Conservation (phyloP, 2,797 vertebrate genomes). For the Antennarius maculatus region DNA sequence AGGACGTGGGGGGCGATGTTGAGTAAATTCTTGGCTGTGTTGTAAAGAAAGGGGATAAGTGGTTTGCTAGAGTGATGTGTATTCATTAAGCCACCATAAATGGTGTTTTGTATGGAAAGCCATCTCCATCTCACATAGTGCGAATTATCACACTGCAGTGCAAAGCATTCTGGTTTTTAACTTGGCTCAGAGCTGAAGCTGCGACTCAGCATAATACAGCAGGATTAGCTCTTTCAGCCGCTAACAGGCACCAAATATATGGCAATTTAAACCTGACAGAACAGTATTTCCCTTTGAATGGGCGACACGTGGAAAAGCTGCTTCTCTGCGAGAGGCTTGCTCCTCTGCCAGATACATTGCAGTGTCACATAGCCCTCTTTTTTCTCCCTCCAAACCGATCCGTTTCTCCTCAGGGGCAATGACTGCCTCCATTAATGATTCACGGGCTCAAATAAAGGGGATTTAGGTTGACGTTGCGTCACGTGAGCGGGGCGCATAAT, state of each 20-base stretch:
- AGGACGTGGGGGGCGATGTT: constrained; percentile 68
- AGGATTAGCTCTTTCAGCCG: constrained; percentile 57
- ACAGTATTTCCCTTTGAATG: constrained; percentile 61
- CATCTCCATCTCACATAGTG: constrained; percentile 41
- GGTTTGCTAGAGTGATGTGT: constrained; percentile 69
- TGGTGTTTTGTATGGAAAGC: constrained; percentile 65
- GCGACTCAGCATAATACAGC: constrained; percentile 43
- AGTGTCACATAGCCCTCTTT: constrained; percentile 70
- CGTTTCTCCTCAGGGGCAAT: constrained; percentile 79
- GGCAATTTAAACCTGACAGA: constrained; percentile 72
- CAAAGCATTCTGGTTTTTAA: constrained; percentile 32
- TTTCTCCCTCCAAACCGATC: constrained; percentile 72
- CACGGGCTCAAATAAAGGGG: constrained; percentile 95
- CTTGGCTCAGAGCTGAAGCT: constrained; percentile 34
- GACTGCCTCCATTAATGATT: constrained; percentile 92
- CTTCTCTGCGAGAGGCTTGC: constrained; percentile 68
- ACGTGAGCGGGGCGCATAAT: constrained; percentile 93
- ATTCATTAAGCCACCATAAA: constrained; percentile 65
- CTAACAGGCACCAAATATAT: constrained; percentile 73
- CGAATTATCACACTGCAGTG: constrained; percentile 56
- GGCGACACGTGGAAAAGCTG: constrained; percentile 74
- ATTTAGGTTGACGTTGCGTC: constrained; percentile 98
- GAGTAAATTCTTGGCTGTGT: constrained; percentile 75
- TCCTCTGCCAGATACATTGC: constrained; percentile 74
- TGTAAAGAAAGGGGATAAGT: constrained; percentile 39